A percentile compares a stretch with the other conserved stretches of the same genome.
Conservation (phyloP, 2,888 invertebrate species). For the Spilarctia lutea region DNA sequence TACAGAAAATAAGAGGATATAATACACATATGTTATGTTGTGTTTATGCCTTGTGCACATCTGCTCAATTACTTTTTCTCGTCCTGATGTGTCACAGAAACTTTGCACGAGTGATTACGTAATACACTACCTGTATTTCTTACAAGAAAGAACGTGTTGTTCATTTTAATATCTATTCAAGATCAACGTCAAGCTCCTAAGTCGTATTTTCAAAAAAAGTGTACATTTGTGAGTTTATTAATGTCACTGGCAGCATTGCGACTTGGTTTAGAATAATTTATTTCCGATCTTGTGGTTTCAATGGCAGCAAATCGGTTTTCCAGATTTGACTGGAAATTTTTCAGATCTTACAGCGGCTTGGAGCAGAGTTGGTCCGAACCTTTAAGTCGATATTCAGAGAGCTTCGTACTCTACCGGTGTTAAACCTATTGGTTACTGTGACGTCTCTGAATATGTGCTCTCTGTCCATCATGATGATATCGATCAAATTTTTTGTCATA, state of each 20-base stretch:
- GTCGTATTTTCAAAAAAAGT: not conserved
- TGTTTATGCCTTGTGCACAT: conserved; percentile 37
- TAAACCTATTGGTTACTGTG: too few species aligned
- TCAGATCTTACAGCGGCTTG: too few species aligned
- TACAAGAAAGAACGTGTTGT: not conserved
- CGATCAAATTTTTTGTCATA: too few species aligned
- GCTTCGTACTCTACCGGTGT: too few species aligned
- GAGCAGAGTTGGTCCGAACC: too few species aligned
- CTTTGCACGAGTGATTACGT: not conserved
- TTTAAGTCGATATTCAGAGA: too few species aligned
- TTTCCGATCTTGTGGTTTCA: too few species aligned
- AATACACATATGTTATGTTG: conserved; percentile 23
- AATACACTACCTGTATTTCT: not conserved
- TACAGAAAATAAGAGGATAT: not conserved
- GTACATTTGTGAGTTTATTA: not conserved
- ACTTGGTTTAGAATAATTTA: not conserved
- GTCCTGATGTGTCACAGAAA: conserved; percentile 21
- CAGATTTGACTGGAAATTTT: too few species aligned
- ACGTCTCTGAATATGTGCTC: too few species aligned
- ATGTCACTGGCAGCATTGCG: not conserved
- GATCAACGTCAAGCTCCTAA: not conserved
- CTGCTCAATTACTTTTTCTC: conserved; percentile 21
- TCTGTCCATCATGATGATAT: too few species aligned
- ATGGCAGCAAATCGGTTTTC: too few species aligned
- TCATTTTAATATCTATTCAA: not conserved